These are phyloP conservation scores for Spondyliosoma cantharus DNA, from an alignment of 2,797 vertebrate species.

Conservation along the genomic window DNA sequence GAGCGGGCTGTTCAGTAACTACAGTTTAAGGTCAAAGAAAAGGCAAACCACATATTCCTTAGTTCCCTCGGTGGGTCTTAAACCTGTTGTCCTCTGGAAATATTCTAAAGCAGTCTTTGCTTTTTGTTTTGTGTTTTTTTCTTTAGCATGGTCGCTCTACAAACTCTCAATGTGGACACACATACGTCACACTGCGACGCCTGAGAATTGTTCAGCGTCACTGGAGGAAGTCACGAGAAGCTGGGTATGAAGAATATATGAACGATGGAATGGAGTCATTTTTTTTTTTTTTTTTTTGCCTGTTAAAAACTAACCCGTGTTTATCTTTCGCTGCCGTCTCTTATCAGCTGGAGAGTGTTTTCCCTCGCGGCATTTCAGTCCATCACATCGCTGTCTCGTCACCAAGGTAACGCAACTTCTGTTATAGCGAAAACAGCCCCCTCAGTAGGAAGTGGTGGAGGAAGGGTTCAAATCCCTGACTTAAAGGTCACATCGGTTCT, in stretches of 20 bases:
- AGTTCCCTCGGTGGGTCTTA: not conserved
- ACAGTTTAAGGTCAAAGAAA: constrained; percentile 27
- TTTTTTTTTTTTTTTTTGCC: not conserved
- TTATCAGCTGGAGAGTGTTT: constrained; percentile 73
- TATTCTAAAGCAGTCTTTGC: not conserved
- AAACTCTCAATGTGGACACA: constrained; percentile 68
- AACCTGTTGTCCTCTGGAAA: not conserved
- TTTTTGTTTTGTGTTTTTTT: constrained; percentile 43
- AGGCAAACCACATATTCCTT: constrained; percentile 2
- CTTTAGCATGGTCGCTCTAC: constrained; percentile 79
- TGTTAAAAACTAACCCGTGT: not conserved
- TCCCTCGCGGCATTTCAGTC: constrained; percentile 64
- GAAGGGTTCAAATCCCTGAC: not conserved
- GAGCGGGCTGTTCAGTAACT: constrained; percentile 9
- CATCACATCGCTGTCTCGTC: constrained; percentile 59
- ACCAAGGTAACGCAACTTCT: constrained; percentile 63
- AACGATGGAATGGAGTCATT: not conserved
- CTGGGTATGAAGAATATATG: constrained; percentile 75
- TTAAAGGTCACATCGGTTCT: not conserved
- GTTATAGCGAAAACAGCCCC: not conserved
- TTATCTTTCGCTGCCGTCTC: constrained; percentile 18
- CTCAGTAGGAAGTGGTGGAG: not conserved
- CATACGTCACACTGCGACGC: constrained; percentile 6
- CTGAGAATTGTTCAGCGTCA: constrained; percentile 29
- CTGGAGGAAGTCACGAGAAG: constrained; percentile 55